Conservation (phyloP, 1,140 invertebrate species). For the Tigriopus japonicus region DNA sequence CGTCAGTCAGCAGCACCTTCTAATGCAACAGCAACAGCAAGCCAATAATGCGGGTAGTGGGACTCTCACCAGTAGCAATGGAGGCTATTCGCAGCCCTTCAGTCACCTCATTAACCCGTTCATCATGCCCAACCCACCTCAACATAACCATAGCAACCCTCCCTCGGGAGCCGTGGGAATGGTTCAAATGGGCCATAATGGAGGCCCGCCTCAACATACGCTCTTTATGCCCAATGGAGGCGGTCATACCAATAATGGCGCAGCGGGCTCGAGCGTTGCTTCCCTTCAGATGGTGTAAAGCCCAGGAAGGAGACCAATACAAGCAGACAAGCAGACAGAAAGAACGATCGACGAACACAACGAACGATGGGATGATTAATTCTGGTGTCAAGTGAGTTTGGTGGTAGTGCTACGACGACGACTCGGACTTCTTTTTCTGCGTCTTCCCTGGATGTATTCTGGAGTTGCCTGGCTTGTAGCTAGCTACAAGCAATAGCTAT, state of each 20-base stretch:
- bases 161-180: not conserved
- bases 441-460: too few species aligned
- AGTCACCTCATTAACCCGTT: not conserved
- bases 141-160: not conserved
- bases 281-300: constrained; percentile 1
- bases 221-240: not conserved
- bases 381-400: too few species aligned
- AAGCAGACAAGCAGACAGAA: too few species aligned
- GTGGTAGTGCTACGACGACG: too few species aligned
- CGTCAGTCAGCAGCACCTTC: constrained; percentile 1
- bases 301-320: too few species aligned
- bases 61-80: not conserved
- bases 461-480: too few species aligned
- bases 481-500: too few species aligned
- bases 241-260: not conserved
- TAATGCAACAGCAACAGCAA: constrained; percentile 6
- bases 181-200: not conserved
- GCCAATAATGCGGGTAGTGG: not conserved
- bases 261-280: not conserved
- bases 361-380: too few species aligned
- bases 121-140: too few species aligned
- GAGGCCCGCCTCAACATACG: not conserved
- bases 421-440: too few species aligned
- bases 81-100: not conserved
- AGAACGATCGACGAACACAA: too few species aligned